Conservation (phyloP, 1,140 invertebrate species). For the Lordiphosa clarofinis region DNA sequence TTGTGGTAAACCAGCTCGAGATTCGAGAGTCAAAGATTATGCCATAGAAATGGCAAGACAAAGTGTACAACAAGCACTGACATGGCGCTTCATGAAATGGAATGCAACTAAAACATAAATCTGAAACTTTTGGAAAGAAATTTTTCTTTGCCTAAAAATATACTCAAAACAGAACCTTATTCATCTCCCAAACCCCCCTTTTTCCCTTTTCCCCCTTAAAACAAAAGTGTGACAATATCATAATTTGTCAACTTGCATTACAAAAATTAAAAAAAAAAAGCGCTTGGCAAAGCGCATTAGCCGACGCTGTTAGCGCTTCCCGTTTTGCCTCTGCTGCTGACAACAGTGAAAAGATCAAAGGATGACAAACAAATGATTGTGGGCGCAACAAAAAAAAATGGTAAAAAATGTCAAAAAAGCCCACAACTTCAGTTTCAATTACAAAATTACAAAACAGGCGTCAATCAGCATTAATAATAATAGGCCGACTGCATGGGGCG, state of each 20-base stretch:
- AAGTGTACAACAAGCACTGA: too few species aligned
- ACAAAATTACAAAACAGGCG: conserved; percentile 76
- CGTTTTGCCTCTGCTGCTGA: conserved; percentile 37
- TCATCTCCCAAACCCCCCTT: neutral
- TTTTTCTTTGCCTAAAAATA: too few species aligned
- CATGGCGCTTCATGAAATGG: too few species aligned
- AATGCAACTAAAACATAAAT: too few species aligned
- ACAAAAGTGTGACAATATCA: conserved; percentile 44
- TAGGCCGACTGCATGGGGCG: conserved; percentile 34
- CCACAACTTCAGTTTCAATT: conserved; percentile 73
- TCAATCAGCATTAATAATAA: conserved; percentile 71
- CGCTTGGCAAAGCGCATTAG: neutral
- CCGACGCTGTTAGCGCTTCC: conserved; percentile 11
- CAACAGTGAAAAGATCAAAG: conserved; percentile 73
- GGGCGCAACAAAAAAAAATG: conserved; percentile 41
- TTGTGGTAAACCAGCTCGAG: too few species aligned
- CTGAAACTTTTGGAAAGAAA: too few species aligned
- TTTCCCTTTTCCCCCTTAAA: neutral
- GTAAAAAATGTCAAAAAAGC: conserved; percentile 53
- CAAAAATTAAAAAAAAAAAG: conserved; percentile 54
- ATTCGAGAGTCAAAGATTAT: too few species aligned
- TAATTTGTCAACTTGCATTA: conserved; percentile 68
- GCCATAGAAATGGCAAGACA: too few species aligned
- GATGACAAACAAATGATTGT: conserved; percentile 73
- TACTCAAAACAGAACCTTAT: too few species aligned